Evolutionary conservation across 2,113 vertebrate species (phyloP).

Genomic region (Oreochromis spilurus): DNA sequence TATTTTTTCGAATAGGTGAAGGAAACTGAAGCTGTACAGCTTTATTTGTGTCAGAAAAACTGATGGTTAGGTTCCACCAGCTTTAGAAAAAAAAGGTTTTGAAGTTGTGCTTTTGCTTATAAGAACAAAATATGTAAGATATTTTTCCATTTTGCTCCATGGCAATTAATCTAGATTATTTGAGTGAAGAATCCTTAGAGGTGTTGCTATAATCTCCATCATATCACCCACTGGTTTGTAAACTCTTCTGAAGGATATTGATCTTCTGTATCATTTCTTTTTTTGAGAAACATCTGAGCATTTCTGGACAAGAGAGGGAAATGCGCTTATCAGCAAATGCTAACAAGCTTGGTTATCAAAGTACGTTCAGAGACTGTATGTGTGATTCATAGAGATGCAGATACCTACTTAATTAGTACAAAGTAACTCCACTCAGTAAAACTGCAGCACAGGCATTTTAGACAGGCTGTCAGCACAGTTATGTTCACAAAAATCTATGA

Average conservation of each 20-base stretch:
- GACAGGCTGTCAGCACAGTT: background rate
- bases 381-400: background rate
- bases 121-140: background rate
- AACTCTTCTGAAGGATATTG: background rate
- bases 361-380: background rate
- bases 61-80: background rate
- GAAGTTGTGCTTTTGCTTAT: background rate
- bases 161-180: background rate
- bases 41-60: background rate
- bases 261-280: background rate
- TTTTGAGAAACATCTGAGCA: background rate
- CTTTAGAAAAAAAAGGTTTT: background rate
- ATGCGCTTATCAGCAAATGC: background rate
- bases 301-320: background rate
- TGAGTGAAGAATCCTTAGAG: background rate
- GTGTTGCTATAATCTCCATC: background rate
- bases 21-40: background rate
- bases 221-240: background rate
- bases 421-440: background rate
- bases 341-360: background rate
- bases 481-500: background rate
- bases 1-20: background rate
- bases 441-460: background rate
- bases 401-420: background rate
- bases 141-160: background rate